A percentile compares a stretch with the other conserved stretches of the same genome.
These are phyloP conservation scores for Stenichneumon culpator DNA, from an alignment of 2,888 invertebrate genomes.

Conservation along the genomic window DNA sequence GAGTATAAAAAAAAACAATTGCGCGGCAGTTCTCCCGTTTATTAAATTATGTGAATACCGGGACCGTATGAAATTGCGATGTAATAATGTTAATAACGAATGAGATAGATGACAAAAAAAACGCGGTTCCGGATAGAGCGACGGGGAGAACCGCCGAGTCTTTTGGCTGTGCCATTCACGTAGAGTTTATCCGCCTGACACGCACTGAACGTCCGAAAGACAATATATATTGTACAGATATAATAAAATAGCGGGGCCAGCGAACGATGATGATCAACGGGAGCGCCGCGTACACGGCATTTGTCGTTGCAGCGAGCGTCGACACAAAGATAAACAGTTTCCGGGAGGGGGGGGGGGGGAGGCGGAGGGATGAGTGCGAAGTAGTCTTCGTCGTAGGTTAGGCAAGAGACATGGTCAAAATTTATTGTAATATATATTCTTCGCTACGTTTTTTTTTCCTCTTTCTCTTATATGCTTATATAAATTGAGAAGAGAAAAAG, in stretches of 20 bases:
- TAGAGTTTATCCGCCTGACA: slow-evolving; percentile 79
- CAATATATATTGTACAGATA: slow-evolving; percentile 44
- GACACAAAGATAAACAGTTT: slow-evolving; percentile 1
- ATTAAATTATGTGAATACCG: slow-evolving; percentile 34
- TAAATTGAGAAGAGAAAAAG: slow-evolving; percentile 4
- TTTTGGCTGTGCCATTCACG: slow-evolving; percentile 84
- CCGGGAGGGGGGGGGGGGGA: no score
- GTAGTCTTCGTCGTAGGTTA: slow-evolving; percentile 45
- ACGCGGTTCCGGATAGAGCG: slow-evolving; percentile 36
- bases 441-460: slow-evolving; percentile 52
- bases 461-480: slow-evolving; percentile 51
- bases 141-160: slow-evolving; percentile 77
- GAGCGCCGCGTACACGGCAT: background rate
- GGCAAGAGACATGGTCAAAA: slow-evolving; percentile 60
- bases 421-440: slow-evolving; percentile 69
- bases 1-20: slow-evolving; percentile 17
- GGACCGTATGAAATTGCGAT: background rate
- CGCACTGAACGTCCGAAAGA: slow-evolving; percentile 71
- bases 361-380: slow-evolving; percentile 2
- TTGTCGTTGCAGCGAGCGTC: slow-evolving; percentile 16
- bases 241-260: slow-evolving; percentile 17
- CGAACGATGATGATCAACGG: slow-evolving; percentile 15
- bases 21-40: slow-evolving; percentile 36
- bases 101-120: slow-evolving; percentile 6
- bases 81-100: slow-evolving; percentile 6